Evolutionary conservation across 2,888 invertebrate genomes (phyloP), one percentile per base, ranked within the genome.

Genomic region (Plemyria rubiginata): DNA sequence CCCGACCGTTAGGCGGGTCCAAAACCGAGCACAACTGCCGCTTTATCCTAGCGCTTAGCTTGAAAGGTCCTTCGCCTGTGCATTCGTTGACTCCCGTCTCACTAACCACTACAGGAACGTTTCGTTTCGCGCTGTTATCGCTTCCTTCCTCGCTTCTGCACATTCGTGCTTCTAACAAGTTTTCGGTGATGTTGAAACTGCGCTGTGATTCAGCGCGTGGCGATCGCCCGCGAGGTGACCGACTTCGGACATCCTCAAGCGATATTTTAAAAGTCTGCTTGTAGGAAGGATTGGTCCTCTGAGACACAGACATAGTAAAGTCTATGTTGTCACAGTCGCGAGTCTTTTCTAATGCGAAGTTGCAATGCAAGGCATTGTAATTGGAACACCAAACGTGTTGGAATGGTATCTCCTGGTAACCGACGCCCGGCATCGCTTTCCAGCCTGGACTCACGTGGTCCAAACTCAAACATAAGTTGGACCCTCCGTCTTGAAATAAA

Each of bases 1-100:
- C 98, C 74, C 97, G 94, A 12, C 96, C 95, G 77, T 97, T 97
- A 2, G 99, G 98, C 32, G 98, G 97, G 89, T 99, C 99, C 76
- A 99, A 92, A 81, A 97, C 96, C 77, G 85, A 81, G 75, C 93
- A 92, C 60, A 93, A 86, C 75, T 94, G 88, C 65, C 94, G 89
- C 74, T 94, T 94, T 40, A 94, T 83, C 67, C 94, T 88, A 65
- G 93, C 90, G 63, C 93, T 94, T 73, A 94, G 82, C 81, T 95
- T 94, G 77, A 95, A 94, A 59, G 94, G 94, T 70, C 94, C 91
- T 76, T 94, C 94, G 65, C 93, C 89, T 22, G 93, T 86, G 60
- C 95, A 95, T 63, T 94, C 94, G 66, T 93, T 94, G 62, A 94
- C 93, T 65, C 95, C 95, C 70, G 94, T 88, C 76, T 95, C 95